Evolutionary conservation across 2,888 invertebrate species (phyloP).

Genomic region (Catocala nupta): DNA sequence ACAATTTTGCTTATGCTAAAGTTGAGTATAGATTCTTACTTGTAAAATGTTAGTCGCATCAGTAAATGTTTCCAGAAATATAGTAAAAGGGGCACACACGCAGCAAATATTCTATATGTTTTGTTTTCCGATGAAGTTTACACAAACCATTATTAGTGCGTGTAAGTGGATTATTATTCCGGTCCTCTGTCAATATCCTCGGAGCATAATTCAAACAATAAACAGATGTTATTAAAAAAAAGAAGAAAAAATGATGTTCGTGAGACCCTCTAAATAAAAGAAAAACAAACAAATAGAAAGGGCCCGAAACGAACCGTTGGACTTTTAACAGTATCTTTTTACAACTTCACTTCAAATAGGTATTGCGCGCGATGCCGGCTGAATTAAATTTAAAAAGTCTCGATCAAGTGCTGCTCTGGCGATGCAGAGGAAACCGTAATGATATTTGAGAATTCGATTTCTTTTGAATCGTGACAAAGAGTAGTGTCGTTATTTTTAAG

Average conservation of each 20-base stretch:
- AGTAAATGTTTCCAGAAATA: not conserved
- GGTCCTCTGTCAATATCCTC: constrained; percentile 43
- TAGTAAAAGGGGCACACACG: constrained; percentile 1
- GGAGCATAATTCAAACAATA: constrained; percentile 45
- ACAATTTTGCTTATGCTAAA: no score
- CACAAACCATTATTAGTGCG: constrained; percentile 35
- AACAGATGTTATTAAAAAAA: constrained; percentile 43
- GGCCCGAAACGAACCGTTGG: constrained; percentile 33
- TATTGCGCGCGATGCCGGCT: constrained; percentile 31
- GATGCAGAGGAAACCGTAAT: constrained; percentile 33
- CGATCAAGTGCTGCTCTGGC: constrained; percentile 25
- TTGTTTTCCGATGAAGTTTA: constrained; percentile 21
- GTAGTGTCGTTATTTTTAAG: constrained; percentile 11
- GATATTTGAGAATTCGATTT: constrained; percentile 44
- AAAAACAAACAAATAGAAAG: constrained; percentile 38
- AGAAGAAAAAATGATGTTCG: constrained; percentile 24
- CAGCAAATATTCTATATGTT: constrained; percentile 7
- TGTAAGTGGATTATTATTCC: constrained; percentile 41
- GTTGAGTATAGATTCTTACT: not conserved
- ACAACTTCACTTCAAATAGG: constrained; percentile 45
- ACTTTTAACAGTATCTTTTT: constrained; percentile 46
- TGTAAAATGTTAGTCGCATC: not conserved
- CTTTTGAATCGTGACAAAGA: constrained; percentile 24
- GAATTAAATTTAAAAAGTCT: constrained; percentile 47
- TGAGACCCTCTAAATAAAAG: constrained; percentile 33